Conservation (phyloP, 2,797 vertebrate species). For the Lates japonicus region DNA sequence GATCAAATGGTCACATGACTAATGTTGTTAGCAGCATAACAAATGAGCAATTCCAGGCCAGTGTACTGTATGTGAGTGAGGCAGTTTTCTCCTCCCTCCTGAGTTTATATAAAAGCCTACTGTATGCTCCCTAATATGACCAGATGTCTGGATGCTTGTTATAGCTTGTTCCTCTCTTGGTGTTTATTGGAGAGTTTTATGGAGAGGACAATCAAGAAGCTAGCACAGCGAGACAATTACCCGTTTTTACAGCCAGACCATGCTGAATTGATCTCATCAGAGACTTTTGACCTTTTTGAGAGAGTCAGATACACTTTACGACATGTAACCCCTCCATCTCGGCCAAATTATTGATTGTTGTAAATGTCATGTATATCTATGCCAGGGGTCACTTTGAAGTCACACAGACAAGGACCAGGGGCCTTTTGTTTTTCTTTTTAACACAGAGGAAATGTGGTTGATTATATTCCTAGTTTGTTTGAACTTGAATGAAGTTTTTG, state of each 20-base stretch:
- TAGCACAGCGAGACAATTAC: constrained; percentile 45
- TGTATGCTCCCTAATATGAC: constrained; percentile 39
- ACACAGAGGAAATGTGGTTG: neutral
- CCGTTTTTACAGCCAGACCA: constrained; percentile 61
- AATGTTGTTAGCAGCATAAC: constrained; percentile 14
- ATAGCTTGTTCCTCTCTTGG: constrained; percentile 14
- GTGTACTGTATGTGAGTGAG: neutral
- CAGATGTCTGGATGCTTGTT: constrained; percentile 53
- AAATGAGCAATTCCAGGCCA: neutral
- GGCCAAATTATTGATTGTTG: constrained; percentile 65
- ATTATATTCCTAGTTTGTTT: neutral
- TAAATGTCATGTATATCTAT: constrained; percentile 55
- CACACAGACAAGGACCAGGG: constrained; percentile 1
- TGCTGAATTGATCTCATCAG: constrained; percentile 73
- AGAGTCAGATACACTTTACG: constrained; percentile 54
- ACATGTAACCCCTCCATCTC: constrained; percentile 45
- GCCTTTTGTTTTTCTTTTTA: neutral
- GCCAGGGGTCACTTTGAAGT: constrained; percentile 36
- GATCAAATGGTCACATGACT: constrained; percentile 5
- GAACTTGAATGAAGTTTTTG: constrained; percentile 1
- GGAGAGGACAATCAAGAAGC: constrained; percentile 48
- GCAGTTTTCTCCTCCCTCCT: constrained; percentile 16
- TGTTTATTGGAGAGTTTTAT: constrained; percentile 65
- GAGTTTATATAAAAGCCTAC: constrained; percentile 34
- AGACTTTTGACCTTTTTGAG: constrained; percentile 64